Percentiles rank a stretch among this genome's conserved stretches.
These are phyloP conservation scores for Nanorana parkeri DNA, from an alignment of 2,113 vertebrate genomes.

Conservation along the genomic window DNA sequence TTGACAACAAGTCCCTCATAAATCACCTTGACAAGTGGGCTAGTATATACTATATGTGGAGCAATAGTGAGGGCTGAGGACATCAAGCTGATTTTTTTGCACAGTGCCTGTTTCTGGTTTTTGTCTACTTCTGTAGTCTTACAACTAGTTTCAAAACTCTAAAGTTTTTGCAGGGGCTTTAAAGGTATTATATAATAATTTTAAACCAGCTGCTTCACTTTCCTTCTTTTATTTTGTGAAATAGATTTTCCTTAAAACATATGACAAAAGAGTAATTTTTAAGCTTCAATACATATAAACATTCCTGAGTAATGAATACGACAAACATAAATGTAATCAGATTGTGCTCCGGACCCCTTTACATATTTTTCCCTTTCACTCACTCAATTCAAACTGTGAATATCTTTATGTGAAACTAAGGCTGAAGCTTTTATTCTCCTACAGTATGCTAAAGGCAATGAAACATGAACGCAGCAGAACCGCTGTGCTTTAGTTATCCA, in stretches of 20 bases:
- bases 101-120: too few relatives aligned
- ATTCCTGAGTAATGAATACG: slow-evolving; percentile 54
- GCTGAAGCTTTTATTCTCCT: slow-evolving; percentile 57
- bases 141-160: too few relatives aligned
- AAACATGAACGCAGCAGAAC: slow-evolving; percentile 14
- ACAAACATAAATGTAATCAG: slow-evolving; percentile 67
- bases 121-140: too few relatives aligned
- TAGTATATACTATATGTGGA: too few relatives aligned
- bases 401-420: slow-evolving; percentile 58
- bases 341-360: slow-evolving; percentile 56
- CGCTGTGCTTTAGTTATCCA: slow-evolving; percentile 55
- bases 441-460: slow-evolving; percentile 46
- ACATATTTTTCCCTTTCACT: slow-evolving; percentile 43
- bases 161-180: not conserved
- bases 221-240: not conserved
- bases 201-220: not conserved
- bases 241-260: not conserved
- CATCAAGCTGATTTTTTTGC: too few relatives aligned
- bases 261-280: not conserved
- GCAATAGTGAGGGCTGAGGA: too few relatives aligned
- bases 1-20: too few relatives aligned
- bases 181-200: not conserved
- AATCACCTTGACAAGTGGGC: too few relatives aligned
- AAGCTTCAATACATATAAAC: slow-evolving; percentile 23
- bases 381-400: slow-evolving; percentile 57